Evolutionary conservation across 1,140 invertebrate genomes (phyloP).

Genomic region (Drosophila yakuba): DNA sequence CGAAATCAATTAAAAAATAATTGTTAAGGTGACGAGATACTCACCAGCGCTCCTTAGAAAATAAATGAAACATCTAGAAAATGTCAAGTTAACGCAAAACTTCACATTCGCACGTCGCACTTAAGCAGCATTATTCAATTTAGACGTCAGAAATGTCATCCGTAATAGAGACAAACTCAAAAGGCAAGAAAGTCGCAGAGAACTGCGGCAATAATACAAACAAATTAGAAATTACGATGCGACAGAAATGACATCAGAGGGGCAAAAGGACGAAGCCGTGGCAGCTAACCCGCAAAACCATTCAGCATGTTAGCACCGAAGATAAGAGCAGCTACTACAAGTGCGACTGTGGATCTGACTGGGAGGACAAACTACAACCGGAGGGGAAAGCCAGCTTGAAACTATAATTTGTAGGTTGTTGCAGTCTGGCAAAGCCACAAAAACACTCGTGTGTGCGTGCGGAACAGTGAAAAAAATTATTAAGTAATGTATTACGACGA

Average conservation of each 20-base stretch:
- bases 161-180: constrained; percentile 50
- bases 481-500: too few species aligned
- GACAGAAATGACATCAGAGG: constrained; percentile 13
- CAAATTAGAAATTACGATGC: constrained; percentile 69
- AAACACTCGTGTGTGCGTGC: constrained; percentile 12
- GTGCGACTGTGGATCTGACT: background rate
- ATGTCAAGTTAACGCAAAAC: background rate
- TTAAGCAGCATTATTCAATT: constrained; percentile 54
- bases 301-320: constrained; percentile 66
- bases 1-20: background rate
- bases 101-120: constrained; percentile 11
- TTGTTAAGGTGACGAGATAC: constrained; percentile 5
- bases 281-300: constrained; percentile 52
- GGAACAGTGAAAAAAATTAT: constrained; percentile 1
- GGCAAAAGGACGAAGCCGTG: constrained; percentile 1
- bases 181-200: constrained; percentile 35
- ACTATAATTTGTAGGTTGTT: constrained; percentile 74
- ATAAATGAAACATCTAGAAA: constrained; percentile 2
- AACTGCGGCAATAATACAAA: constrained; percentile 58
- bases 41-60: background rate
- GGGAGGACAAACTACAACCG: constrained; percentile 5
- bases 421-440: constrained; percentile 32
- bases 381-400: constrained; percentile 57
- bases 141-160: constrained; percentile 44
- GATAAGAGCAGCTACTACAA: constrained; percentile 52